Conservation (phyloP, 1,140 invertebrate genomes). For the Conus betulinus region DNA sequence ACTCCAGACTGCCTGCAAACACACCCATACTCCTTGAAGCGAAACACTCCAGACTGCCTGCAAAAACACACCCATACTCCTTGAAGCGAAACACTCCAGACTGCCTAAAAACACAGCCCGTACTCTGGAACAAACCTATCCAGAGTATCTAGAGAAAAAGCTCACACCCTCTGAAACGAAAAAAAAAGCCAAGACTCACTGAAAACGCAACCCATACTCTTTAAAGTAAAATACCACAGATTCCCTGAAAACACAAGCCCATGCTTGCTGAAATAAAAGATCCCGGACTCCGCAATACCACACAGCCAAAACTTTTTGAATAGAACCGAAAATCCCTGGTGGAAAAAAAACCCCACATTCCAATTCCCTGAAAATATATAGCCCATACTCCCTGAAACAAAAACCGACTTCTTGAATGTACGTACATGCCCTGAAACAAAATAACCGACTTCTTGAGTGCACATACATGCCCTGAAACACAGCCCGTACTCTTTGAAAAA, state of each 20-base stretch:
- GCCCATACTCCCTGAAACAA: not conserved
- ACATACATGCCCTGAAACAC: too few species aligned
- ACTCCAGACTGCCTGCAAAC: not conserved
- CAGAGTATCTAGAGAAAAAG: not conserved
- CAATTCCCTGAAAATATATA: not conserved
- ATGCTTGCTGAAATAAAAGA: not conserved
- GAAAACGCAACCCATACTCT: too few species aligned
- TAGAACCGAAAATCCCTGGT: too few species aligned
- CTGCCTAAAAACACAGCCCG: not conserved
- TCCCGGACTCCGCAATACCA: not conserved
- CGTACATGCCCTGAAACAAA: not conserved
- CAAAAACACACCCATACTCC: too few species aligned
- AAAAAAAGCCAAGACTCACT: too few species aligned
- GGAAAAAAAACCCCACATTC: not conserved
- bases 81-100: not conserved
- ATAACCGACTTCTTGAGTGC: too few species aligned
- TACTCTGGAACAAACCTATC: not conserved
- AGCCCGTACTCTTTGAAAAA: too few species aligned
- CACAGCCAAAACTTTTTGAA: too few species aligned
- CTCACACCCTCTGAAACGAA: not conserved
- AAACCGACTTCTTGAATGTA: not conserved
- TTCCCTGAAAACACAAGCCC: not conserved
- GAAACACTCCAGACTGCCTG: too few species aligned
- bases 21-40: not conserved
- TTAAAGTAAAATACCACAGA: not conserved